These are phyloP conservation scores for Enteromius afrohamiltoni DNA, from an alignment of 2,797 vertebrate species.

Conservation along the genomic window DNA sequence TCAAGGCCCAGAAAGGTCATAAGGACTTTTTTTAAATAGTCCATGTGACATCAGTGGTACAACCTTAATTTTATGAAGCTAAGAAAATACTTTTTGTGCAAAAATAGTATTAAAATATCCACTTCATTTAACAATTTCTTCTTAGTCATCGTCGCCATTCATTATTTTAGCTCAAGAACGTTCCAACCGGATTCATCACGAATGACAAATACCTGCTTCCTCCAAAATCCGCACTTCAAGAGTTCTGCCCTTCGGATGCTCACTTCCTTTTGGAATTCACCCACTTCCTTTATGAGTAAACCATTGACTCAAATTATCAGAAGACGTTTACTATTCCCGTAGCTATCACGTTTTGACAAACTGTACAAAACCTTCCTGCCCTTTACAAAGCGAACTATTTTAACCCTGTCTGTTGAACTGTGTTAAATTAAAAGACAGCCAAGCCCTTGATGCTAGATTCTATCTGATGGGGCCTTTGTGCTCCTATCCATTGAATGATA, in stretches of 20 bases:
- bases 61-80: neutral
- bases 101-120: too few species aligned
- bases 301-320: neutral
- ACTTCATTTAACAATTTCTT: too few species aligned
- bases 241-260: neutral
- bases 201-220: neutral
- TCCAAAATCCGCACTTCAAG: neutral
- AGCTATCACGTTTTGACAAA: slow-evolving; percentile 18
- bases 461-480: slow-evolving; percentile 31
- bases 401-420: slow-evolving; percentile 26
- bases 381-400: slow-evolving; percentile 25
- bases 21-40: neutral
- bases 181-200: neutral
- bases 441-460: slow-evolving; percentile 35
- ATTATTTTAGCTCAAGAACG: neutral
- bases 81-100: too few species aligned
- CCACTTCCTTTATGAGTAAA: neutral
- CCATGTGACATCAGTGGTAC: neutral
- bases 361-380: slow-evolving; percentile 4
- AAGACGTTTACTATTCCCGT: neutral
- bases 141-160: neutral
- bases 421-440: slow-evolving; percentile 36
- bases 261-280: neutral
- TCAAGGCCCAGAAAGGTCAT: neutral
- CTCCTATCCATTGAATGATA: slow-evolving; percentile 39